Evolutionary conservation across 2,888 invertebrate species (phyloP), one percentile per base, ranked within the genome.

Genomic region (Ernsta delagoae): DNA sequence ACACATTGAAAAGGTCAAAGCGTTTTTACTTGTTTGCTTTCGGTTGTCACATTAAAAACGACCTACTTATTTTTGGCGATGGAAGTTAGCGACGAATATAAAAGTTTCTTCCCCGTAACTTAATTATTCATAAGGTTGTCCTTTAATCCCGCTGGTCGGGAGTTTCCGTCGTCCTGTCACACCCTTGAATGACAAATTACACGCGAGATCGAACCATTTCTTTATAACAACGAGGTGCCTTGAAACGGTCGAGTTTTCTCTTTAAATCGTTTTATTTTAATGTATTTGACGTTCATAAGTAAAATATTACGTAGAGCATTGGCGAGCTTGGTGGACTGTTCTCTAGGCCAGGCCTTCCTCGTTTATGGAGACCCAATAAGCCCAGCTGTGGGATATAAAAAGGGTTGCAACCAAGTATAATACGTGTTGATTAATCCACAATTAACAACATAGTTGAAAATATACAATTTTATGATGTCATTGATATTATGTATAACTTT

Each of bases 91-190:
- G 79, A 75, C 72, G 78, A 84, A 82, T 81, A 84, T 74, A 87
- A 86, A 90, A 89, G 85, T 88, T 82, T 78, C 75, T 78, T 76
- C 79, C 77, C 78, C 77, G 82, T 84, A 85, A 87, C 84, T 92
- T 90, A 90, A 90, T 89, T 92, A 92, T 92, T 92, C 90, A 92
- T 88, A 88, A 88, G 86, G 84, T 88, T 88, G 86, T 76, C 80
- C 80, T 80, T 80, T 87, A 86, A 85, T 87, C 85, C 86, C 82
- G 82, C 79, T 78, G 75, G 79, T 79, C 75, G 79, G 83, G 84
- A 85, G 80, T 86, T 86, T 82, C 78, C 76, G 75, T 73, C 79
- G 75, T 78, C 83, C 86, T 90, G 90, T 89, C 89, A 87, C 81
- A 82, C 82, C 78, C 77, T 81, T 88, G 85, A 86, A 86, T 90